These are phyloP conservation scores for Mechanitis messenoides DNA, from an alignment of 2,888 invertebrate genomes.

Conservation along the genomic window DNA sequence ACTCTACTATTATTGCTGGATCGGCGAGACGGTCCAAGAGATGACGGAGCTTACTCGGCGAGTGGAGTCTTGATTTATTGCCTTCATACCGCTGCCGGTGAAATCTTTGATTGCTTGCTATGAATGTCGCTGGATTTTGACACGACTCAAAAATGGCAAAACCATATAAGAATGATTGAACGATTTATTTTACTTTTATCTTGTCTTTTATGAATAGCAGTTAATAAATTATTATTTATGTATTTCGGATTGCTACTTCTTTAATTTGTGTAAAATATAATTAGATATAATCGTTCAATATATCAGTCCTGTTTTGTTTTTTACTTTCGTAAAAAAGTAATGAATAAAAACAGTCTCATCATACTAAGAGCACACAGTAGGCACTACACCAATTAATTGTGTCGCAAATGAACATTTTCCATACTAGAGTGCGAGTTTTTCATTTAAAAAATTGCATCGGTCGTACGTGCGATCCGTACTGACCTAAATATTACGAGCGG, in stretches of 20 bases:
- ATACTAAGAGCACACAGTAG: slow-evolving; percentile 17
- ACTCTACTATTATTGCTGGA: slow-evolving; percentile 19
- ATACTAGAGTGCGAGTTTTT: slow-evolving; percentile 32
- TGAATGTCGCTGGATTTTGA: slow-evolving; percentile 27
- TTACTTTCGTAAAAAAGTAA: not conserved
- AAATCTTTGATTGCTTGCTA: slow-evolving; percentile 37
- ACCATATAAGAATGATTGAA: not conserved
- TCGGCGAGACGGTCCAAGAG: slow-evolving; percentile 40
- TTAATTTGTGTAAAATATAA: no score
- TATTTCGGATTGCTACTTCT: no score
- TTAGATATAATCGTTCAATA: no score
- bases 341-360: slow-evolving; percentile 10
- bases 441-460: slow-evolving; percentile 48
- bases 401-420: slow-evolving; percentile 44
- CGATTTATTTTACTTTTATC: no score
- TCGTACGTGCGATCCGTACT: slow-evolving; percentile 43
- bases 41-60: slow-evolving; percentile 46
- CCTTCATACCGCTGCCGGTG: slow-evolving; percentile 37
- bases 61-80: slow-evolving; percentile 44
- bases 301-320: no score
- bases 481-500: slow-evolving; percentile 50
- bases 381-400: slow-evolving; percentile 35
- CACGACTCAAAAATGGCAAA: slow-evolving; percentile 1
- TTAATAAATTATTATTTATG: no score
- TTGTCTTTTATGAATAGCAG: no score